Conservation (phyloP, 2,888 invertebrate genomes). For the Eristalis intricaria region DNA sequence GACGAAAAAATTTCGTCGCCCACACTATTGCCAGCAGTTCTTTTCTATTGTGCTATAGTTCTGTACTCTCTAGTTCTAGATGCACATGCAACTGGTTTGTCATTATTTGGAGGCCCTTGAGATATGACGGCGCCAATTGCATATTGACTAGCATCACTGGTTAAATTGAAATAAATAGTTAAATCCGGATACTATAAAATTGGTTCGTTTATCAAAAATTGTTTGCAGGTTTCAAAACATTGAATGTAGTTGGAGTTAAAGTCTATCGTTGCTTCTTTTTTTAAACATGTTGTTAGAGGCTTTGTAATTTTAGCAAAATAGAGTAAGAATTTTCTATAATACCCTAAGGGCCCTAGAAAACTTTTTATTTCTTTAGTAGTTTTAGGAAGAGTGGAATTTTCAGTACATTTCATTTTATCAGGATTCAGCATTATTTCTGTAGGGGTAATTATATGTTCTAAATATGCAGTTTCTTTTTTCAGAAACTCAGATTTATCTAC, state of each 20-base stretch:
- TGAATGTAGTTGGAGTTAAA: too few relatives aligned
- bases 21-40: too few relatives aligned
- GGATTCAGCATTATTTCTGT: too few relatives aligned
- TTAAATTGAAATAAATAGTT: constrained; percentile 73
- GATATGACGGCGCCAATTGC: constrained; percentile 74
- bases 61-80: constrained; percentile 75
- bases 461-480: too few relatives aligned
- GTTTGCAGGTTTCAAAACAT: constrained; percentile 6
- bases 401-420: not conserved
- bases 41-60: constrained; percentile 63
- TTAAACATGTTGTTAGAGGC: not conserved
- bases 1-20: too few relatives aligned
- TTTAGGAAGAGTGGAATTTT: not conserved
- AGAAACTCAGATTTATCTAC: too few relatives aligned
- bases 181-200: constrained; percentile 71
- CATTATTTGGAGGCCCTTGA: constrained; percentile 64
- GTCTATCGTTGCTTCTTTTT: not conserved
- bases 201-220: constrained; percentile 1
- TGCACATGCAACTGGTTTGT: too few relatives aligned
- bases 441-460: too few relatives aligned
- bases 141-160: constrained; percentile 74
- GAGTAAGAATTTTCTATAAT: not conserved
- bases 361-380: not conserved
- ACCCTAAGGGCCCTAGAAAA: not conserved
- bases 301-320: not conserved